phyloP scores from a whole-genome alignment of 2,888 invertebrate species.

The Alentia gelatinosa region DNA sequence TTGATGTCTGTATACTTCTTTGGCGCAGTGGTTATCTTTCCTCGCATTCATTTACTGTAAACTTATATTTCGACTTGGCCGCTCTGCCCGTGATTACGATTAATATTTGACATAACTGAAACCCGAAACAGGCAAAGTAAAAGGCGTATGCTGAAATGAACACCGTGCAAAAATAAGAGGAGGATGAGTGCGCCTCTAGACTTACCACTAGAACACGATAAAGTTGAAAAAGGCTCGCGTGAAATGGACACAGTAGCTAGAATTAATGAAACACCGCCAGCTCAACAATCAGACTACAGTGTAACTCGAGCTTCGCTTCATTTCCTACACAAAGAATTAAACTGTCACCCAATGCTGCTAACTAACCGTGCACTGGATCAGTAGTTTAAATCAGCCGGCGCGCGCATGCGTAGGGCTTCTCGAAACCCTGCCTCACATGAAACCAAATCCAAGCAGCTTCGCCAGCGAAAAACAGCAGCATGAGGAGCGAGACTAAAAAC shows the following conservation, averaged over 20 bases:
- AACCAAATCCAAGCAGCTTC: neutral
- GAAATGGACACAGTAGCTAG: slow-evolving; percentile 16
- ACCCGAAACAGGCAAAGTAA: neutral
- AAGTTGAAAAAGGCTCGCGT: neutral
- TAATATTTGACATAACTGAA: neutral
- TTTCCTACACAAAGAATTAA: slow-evolving; percentile 41
- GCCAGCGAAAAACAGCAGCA: neutral
- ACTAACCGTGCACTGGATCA: neutral
- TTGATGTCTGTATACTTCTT: neutral
- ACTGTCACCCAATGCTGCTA: neutral
- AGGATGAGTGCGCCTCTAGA: neutral
- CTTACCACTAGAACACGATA: neutral
- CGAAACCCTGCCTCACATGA: neutral
- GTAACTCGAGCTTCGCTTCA: neutral
- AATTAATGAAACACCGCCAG: slow-evolving; percentile 14
- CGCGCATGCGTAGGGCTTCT: neutral
- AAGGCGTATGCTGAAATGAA: neutral
- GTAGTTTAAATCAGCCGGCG: neutral
- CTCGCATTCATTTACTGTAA: neutral
- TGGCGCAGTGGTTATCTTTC: neutral
- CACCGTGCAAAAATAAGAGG: neutral
- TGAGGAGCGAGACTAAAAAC: neutral
- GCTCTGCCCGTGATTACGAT: neutral
- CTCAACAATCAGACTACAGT: neutral
- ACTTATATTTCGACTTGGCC: neutral